Conservation (phyloP, 2,113 vertebrate genomes). For the Chaetorhynchus papuensis region DNA sequence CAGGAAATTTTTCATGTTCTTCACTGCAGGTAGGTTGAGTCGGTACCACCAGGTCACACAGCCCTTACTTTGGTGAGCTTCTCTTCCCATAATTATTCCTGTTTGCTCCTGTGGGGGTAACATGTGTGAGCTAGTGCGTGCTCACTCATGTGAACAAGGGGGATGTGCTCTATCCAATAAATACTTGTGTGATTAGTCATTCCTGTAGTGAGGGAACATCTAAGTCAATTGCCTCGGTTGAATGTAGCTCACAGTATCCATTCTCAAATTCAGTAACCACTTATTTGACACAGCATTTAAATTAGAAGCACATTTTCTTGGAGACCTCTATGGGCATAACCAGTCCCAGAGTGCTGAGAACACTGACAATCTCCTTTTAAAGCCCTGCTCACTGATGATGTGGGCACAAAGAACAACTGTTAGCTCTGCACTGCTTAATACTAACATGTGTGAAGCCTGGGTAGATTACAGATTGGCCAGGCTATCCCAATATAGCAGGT, state of each 20-base stretch:
- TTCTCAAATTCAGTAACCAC: background rate
- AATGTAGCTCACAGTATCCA: background rate
- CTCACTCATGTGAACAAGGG: background rate
- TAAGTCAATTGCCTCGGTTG: background rate
- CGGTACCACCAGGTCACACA: background rate
- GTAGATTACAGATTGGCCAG: background rate
- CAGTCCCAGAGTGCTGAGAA: background rate
- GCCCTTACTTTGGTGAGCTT: background rate
- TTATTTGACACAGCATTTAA: conserved; percentile 23
- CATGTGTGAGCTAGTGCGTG: background rate
- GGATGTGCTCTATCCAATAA: background rate
- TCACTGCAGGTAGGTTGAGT: background rate
- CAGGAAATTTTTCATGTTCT: background rate
- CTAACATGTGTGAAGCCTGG: background rate
- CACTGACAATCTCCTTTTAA: conserved; percentile 37
- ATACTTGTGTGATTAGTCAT: background rate
- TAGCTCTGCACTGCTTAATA: background rate
- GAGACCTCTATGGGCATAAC: background rate
- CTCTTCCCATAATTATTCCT: background rate
- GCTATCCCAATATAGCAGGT: background rate
- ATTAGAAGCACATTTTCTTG: conserved; percentile 43
- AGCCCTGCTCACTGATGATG: background rate
- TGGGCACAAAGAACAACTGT: background rate
- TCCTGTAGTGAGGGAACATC: background rate
- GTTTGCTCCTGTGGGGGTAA: background rate